Conservation (phyloP, 2,797 vertebrate genomes). For the Lemur catta region DNA sequence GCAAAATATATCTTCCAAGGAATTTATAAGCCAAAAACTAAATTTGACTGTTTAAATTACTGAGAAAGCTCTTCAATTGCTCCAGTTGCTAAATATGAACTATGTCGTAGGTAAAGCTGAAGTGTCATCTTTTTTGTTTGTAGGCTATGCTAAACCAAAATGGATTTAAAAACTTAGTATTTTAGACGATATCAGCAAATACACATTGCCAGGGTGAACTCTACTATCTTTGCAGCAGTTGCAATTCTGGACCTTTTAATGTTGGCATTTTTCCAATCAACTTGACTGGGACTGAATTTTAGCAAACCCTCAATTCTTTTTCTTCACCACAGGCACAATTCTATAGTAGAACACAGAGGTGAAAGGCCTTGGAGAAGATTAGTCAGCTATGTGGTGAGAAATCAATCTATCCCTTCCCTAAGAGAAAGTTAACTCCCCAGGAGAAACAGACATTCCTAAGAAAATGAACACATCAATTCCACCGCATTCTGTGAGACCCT, state of each 20-base stretch:
- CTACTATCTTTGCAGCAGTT: neutral
- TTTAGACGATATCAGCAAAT: neutral
- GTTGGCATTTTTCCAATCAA: neutral
- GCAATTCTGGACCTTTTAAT: neutral
- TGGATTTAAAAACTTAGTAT: neutral
- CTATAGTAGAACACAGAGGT: neutral
- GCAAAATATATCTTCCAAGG: slow-evolving; percentile 18
- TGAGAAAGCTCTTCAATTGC: neutral
- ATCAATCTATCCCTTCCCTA: slow-evolving; percentile 5
- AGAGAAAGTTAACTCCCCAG: neutral
- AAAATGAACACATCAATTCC: neutral
- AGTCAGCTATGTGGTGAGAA: neutral
- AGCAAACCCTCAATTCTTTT: neutral
- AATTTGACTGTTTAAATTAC: neutral
- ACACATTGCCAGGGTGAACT: neutral
- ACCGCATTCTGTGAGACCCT: neutral
- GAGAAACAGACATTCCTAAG: neutral
- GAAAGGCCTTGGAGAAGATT: neutral
- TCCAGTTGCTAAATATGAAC: slow-evolving; percentile 25
- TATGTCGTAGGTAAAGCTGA: neutral
- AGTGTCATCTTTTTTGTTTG: slow-evolving; percentile 16
- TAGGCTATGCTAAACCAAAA: slow-evolving; percentile 10
- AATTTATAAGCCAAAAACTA: slow-evolving; percentile 47
- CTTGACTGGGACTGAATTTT: neutral
- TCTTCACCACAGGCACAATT: slow-evolving; percentile 22